These are phyloP conservation scores for Nothobranchius kuhntae DNA, from an alignment of 2,113 vertebrate species.

Conservation along the genomic window DNA sequence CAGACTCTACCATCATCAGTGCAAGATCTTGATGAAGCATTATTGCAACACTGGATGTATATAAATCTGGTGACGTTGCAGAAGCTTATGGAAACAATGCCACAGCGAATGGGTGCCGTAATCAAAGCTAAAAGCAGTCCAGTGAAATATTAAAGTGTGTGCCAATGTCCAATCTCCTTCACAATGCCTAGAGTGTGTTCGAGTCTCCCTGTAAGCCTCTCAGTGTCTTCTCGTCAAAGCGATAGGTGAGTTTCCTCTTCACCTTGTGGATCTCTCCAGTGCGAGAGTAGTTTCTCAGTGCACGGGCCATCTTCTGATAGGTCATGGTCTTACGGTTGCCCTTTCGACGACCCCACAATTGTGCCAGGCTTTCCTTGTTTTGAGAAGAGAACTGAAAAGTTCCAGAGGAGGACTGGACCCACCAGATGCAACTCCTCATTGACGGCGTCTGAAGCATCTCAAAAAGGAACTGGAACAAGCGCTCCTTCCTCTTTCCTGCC, in stretches of 20 bases:
- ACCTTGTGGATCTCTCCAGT: constrained; percentile 83
- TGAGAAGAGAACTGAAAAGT: constrained; percentile 85
- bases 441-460: constrained; percentile 83
- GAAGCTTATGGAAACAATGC: not conserved
- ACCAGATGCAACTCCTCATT: constrained; percentile 84
- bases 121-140: no score
- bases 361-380: constrained; percentile 82
- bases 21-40: no score
- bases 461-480: constrained; percentile 84
- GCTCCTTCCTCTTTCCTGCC: constrained; percentile 81
- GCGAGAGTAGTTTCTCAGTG: constrained; percentile 80
- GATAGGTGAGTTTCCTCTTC: constrained; percentile 82
- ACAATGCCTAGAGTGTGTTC: constrained; percentile 15
- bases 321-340: constrained; percentile 86
- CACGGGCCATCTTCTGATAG: constrained; percentile 85
- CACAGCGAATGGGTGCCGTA: no score
- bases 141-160: not conserved
- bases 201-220: constrained; percentile 67
- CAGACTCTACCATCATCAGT: no score
- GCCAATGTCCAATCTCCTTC: not conserved
- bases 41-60: no score
- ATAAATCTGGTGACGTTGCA: no score
- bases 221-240: constrained; percentile 78
- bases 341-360: constrained; percentile 82
- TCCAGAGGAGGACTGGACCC: constrained; percentile 79